Percentiles rank a stretch among this genome's conserved stretches.
Conservation (phyloP, 2,113 vertebrate species). For the Dasypus novemcinctus region DNA sequence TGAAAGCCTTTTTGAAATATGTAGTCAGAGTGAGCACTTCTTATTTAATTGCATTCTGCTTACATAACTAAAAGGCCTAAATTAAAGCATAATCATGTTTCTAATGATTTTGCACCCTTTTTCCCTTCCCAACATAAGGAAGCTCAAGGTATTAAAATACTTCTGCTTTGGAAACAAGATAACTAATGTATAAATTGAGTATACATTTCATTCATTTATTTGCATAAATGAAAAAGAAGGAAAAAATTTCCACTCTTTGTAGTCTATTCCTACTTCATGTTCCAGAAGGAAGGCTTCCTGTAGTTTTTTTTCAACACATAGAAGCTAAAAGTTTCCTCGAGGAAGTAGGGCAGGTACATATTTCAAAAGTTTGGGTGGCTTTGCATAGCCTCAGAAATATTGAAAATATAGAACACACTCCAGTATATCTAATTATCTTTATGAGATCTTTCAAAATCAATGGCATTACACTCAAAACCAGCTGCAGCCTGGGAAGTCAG, state of each 20-base stretch:
- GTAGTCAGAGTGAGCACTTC: slow-evolving; percentile 54
- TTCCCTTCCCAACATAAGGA: neutral
- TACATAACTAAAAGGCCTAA: slow-evolving; percentile 72
- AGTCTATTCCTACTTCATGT: slow-evolving; percentile 3
- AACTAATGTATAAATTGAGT: slow-evolving; percentile 61
- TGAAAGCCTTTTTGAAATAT: slow-evolving; percentile 73
- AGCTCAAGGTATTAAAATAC: slow-evolving; percentile 62
- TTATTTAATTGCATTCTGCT: slow-evolving; percentile 72
- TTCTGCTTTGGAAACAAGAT: slow-evolving; percentile 37
- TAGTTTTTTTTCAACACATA: neutral
- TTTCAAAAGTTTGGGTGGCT: slow-evolving; percentile 69
- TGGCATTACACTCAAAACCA: slow-evolving; percentile 70
- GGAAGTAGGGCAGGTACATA: slow-evolving; percentile 46
- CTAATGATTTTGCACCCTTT: slow-evolving; percentile 39
- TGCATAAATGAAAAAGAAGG: slow-evolving; percentile 47
- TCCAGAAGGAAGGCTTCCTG: slow-evolving; percentile 38
- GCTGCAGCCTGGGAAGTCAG: slow-evolving; percentile 59
- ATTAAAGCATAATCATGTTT: slow-evolving; percentile 72
- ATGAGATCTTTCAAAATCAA: slow-evolving; percentile 78
- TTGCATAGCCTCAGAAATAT: slow-evolving; percentile 68
- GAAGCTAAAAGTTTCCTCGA: slow-evolving; percentile 53
- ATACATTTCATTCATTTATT: slow-evolving; percentile 49
- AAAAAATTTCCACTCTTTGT: neutral
- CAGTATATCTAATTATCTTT: slow-evolving; percentile 78
- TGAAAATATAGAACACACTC: slow-evolving; percentile 65